Conservation (phyloP, 2,888 invertebrate species). For the Rhogogaster chlorosoma region DNA sequence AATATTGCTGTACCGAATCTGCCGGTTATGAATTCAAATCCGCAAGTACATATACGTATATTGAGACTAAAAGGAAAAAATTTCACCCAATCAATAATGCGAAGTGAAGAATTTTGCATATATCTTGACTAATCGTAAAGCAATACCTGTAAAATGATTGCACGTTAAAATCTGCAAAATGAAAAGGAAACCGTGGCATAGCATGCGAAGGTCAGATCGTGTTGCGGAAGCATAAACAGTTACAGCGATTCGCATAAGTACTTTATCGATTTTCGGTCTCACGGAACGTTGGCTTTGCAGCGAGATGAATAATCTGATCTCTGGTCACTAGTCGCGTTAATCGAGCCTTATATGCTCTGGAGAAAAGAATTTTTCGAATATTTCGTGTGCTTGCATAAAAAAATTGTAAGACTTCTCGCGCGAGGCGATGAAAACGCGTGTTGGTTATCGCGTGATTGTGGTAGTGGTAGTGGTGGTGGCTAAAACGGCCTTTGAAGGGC, state of each 20-base stretch:
- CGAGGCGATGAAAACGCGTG: background rate
- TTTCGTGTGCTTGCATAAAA: conserved; percentile 1
- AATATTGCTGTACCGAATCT: too few relatives aligned
- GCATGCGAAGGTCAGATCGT: background rate
- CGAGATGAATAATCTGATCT: background rate
- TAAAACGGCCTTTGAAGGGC: conserved; percentile 46
- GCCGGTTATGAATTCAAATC: too few relatives aligned
- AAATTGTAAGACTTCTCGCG: conserved; percentile 40
- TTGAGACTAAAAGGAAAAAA: too few relatives aligned
- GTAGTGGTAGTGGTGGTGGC: conserved; percentile 10
- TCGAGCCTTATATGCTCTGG: background rate
- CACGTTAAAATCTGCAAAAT: background rate
- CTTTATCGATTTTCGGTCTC: background rate
- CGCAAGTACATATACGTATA: too few relatives aligned
- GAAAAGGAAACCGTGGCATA: background rate
- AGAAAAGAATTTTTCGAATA: background rate
- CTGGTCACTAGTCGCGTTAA: background rate
- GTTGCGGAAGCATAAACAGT: background rate
- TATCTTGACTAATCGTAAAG: background rate
- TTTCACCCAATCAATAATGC: background rate
- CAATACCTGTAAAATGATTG: background rate
- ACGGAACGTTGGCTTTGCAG: background rate
- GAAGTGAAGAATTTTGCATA: background rate
- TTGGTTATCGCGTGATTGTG: background rate
- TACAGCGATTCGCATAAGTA: background rate